Base-by-base conservation (phyloP, 92 coral and sea anemone genomes). In the Parazoanthus swiftii region DNA sequence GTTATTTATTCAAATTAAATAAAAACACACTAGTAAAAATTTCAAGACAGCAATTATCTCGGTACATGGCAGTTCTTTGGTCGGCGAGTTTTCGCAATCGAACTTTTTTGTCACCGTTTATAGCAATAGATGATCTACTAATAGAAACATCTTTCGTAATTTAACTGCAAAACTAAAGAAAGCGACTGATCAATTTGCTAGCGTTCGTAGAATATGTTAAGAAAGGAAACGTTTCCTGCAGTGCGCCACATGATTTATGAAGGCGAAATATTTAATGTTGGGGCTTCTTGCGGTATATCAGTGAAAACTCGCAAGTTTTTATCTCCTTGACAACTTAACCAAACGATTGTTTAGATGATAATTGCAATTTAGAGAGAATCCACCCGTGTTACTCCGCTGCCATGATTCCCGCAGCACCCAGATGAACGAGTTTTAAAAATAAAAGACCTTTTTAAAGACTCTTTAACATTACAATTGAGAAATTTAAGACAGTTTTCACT, bases 161-260 rank as follows among this genome's bases (percentile, higher is more conserved):
- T 38, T 44, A 76, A 16, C 11, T 18, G 21, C 11, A 21, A 29
- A 76, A 25, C 29, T 21, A 8, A 35, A 74, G 10, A 74, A 21
- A 74, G 25, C 21, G 5, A 26, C 38, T 29, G 8, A 35, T 74
- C 21, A 11, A 74, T 74, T 74, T 68, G 37, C 46, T 37, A 74
- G 42, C 42, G 37, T 33, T 33, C 77, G 21, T 6, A 74, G 44
- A 74, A 74, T 16, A 18, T 74, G 43, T 33, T 29, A 33, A 74
- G 5, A 74, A 36, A 74, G 42, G 25, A 21, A 74, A 21, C 25
- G 20, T 16, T 76, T 39, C 80, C 29, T 76, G 43, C 25, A 76
- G 80, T n/a, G 80, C 80, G 25, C 80, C 80, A 76, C 54, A n/a
- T 42, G 80, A 74, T 18, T 74, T 74, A 21, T 16, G 23, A 74